phyloP scores from a whole-genome alignment of 2,888 invertebrate species.

The Lithophane semibrunnea region DNA sequence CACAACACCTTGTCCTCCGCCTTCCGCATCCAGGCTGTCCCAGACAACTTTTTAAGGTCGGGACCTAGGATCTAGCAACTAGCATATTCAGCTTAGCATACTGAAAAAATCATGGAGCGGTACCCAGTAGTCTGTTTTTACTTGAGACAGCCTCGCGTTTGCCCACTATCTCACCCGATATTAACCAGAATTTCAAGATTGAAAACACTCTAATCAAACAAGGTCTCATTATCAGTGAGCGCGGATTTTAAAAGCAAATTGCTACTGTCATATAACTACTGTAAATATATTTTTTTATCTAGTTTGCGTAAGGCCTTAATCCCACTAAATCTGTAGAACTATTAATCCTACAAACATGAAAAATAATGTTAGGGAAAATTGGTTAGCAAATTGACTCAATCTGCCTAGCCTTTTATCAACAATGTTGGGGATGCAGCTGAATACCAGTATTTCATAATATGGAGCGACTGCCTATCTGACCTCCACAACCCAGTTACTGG shows the following conservation, averaged over 20 bases:
- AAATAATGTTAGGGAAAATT: not conserved
- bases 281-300: constrained; percentile 11
- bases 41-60: too few relatives aligned
- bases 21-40: too few relatives aligned
- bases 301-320: not conserved
- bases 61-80: too few relatives aligned
- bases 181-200: constrained; percentile 11
- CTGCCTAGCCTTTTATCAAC: not conserved
- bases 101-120: too few relatives aligned
- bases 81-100: too few relatives aligned
- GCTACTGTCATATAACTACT: constrained; percentile 1
- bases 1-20: too few relatives aligned
- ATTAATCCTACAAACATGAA: not conserved
- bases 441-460: not conserved
- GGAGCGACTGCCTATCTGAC: not conserved
- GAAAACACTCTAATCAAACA: constrained; percentile 16
- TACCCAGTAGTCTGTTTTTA: too few relatives aligned
- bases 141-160: too few relatives aligned
- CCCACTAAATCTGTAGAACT: not conserved
- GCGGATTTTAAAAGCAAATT: constrained; percentile 32
- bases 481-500: not conserved
- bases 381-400: not conserved
- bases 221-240: constrained; percentile 14
- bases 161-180: not conserved
- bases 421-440: not conserved